These are phyloP conservation scores for Hypothenemus hampei DNA, from an alignment of 1,140 invertebrate species.

Conservation along the genomic window DNA sequence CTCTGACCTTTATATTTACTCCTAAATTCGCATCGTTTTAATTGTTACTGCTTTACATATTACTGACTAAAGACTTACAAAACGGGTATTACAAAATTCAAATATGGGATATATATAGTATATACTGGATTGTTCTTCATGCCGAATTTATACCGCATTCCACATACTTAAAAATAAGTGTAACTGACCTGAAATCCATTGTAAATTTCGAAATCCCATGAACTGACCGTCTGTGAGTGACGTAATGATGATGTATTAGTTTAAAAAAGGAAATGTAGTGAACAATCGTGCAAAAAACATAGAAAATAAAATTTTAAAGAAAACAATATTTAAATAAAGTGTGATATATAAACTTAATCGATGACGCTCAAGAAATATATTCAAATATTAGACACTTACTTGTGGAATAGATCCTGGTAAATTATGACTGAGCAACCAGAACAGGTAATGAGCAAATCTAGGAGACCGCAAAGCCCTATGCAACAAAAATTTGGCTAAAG, in stretches of 20 bases:
- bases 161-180: too few relatives aligned
- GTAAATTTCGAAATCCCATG: slow-evolving; percentile 12
- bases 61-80: too few relatives aligned
- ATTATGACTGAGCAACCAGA: slow-evolving; percentile 85
- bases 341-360: background rate
- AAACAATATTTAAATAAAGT: background rate
- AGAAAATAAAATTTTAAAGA: background rate
- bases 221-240: background rate
- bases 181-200: slow-evolving; percentile 18
- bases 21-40: too few relatives aligned
- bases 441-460: slow-evolving; percentile 88
- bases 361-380: background rate
- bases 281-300: background rate
- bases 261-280: too few relatives aligned
- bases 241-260: background rate
- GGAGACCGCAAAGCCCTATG: slow-evolving; percentile 80
- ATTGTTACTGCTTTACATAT: too few relatives aligned
- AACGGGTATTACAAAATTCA: too few relatives aligned
- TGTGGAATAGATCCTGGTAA: slow-evolving; percentile 68
- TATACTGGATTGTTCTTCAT: too few relatives aligned
- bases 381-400: slow-evolving; percentile 40
- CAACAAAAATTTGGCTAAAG: slow-evolving; percentile 76
- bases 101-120: too few relatives aligned
- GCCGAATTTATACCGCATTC: too few relatives aligned
- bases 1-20: too few relatives aligned